Conservation (phyloP, 2,797 vertebrate genomes). For the Melanotaenia maccullochi region DNA sequence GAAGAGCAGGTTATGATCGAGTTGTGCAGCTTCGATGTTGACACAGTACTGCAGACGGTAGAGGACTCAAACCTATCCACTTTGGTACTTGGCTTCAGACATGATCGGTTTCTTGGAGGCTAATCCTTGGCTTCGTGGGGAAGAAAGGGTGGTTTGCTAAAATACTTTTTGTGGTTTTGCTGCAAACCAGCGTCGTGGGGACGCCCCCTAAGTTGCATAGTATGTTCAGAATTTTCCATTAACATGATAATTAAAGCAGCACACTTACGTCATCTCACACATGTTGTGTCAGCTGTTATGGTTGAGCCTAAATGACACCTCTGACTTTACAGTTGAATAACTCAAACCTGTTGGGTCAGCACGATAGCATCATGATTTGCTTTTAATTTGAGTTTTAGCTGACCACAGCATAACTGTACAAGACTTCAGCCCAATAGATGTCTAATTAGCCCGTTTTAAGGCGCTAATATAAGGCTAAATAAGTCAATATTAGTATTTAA, state of each 20-base stretch:
- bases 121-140: too few species aligned
- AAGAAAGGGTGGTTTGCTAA: too few species aligned
- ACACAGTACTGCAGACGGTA: too few species aligned
- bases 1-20: not conserved
- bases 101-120: too few species aligned
- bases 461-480: not conserved
- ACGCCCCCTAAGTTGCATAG: not conserved
- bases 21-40: too few species aligned
- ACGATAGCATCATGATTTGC: not conserved
- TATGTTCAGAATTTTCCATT: not conserved
- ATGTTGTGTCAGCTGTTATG: not conserved
- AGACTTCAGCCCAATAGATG: not conserved
- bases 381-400: not conserved
- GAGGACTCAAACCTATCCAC: too few species aligned
- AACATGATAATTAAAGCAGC: not conserved
- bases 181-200: too few species aligned
- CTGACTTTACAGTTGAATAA: not conserved
- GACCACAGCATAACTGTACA: not conserved
- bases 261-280: not conserved
- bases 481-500: not conserved
- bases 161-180: too few species aligned
- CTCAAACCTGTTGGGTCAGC: not conserved
- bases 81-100: too few species aligned
- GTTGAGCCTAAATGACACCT: not conserved
- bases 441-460: not conserved